Base-by-base conservation (phyloP, 2,113 vertebrate species). In the Ellobius talpinus region DNA sequence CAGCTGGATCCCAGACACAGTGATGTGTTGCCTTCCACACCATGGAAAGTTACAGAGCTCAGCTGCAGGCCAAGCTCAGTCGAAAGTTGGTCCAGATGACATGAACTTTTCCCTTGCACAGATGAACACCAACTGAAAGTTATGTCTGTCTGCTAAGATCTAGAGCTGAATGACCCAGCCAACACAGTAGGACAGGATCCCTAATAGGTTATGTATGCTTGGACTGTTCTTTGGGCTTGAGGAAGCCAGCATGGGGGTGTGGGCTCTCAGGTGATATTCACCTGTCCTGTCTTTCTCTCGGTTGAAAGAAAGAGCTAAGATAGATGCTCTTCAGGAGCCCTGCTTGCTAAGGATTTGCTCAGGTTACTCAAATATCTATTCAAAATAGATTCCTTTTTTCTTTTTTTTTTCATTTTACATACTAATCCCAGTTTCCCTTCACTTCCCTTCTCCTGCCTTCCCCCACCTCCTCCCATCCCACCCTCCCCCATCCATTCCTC, bases 41-140 rank as follows among this genome's bases (percentile, higher is more conserved):
- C 87, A 52, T 94, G 97, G 98, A 98, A 98, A 97, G 97, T 98
- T 98, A 97, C 97, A 97, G 95, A 96, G 95, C 96, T 94, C 96
- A 58, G 72, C n/a, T 84, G 76, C 84, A 94, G 92, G 97, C 96
- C 96, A 97, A 96, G 65, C 95, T 95, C 91, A 82, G 74, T 36
- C 14, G n/a, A 96, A 97, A 93, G 91, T 79, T 97, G 92, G 95
- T 97, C 93, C 95, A 97, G 89, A 97, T 96, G 95, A 97, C 90
- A 95, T 1, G 24, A 90, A 95, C 82, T 87, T 96, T 96, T 96
- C 89, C 87, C 79, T 96, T 65, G 79, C 61, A 74, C 92, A 97
- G 70, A 97, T 91, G 90, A 96, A 74, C 96, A 93, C 93, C 86
- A 92, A 96, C 92, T 94, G 79, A 96, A 94, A 95, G 94, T 88